Percentiles rank a stretch among this genome's conserved stretches.
Conservation (phyloP, 2,888 invertebrate species). For the Muscina levida region DNA sequence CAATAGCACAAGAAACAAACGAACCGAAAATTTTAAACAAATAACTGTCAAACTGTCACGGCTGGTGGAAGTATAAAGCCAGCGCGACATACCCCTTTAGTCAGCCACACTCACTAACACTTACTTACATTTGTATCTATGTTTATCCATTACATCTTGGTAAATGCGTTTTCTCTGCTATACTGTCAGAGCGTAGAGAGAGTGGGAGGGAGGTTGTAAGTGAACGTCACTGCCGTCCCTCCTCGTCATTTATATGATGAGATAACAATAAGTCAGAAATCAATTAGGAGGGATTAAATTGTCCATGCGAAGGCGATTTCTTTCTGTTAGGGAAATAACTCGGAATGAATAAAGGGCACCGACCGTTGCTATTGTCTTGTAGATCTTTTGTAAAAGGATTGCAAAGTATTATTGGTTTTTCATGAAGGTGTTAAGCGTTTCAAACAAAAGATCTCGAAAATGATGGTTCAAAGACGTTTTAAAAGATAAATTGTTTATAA, state of each 20-base stretch:
- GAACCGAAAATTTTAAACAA: slow-evolving; percentile 34
- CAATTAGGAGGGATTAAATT: slow-evolving; percentile 59
- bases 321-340: no score
- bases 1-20: slow-evolving; percentile 15
- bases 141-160: background rate
- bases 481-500: no score
- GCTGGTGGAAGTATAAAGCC: slow-evolving; percentile 11
- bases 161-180: background rate
- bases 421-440: no score
- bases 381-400: no score
- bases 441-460: no score
- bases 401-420: no score
- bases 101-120: background rate
- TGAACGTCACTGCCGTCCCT: background rate
- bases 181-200: background rate
- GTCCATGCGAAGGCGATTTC: slow-evolving; percentile 1
- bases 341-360: no score
- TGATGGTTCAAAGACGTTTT: no score
- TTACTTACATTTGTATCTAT: background rate
- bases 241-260: slow-evolving; percentile 39
- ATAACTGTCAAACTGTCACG: slow-evolving; percentile 63
- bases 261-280: slow-evolving; percentile 52
- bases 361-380: no score
- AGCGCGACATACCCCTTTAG: background rate
- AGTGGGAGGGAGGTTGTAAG: background rate